Percentiles rank a stretch among this genome's conserved stretches.
Conservation (phyloP, 2,113 vertebrate species). For the Willisornis vidua region DNA sequence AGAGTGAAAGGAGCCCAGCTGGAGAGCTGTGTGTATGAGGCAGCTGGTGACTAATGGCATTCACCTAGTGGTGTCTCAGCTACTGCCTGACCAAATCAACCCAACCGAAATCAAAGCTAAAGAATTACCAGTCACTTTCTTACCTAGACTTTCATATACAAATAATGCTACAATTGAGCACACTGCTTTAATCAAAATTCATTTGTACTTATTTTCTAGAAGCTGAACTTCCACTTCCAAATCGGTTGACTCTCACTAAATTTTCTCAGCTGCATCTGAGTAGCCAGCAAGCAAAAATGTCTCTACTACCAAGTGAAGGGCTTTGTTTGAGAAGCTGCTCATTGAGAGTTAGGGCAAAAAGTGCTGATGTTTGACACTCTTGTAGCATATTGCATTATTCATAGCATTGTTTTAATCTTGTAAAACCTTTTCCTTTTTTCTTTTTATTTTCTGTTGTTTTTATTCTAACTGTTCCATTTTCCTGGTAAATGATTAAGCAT, state of each 20-base stretch:
- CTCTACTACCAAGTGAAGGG: neutral
- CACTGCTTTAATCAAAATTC: neutral
- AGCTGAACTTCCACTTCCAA: neutral
- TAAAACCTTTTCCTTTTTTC: neutral
- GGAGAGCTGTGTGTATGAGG: neutral
- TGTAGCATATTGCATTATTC: neutral
- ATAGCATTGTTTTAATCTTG: neutral
- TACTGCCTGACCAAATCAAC: neutral
- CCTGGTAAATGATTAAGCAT: conserved; percentile 52
- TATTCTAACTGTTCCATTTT: conserved; percentile 43
- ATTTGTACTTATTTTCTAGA: neutral
- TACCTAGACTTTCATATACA: neutral
- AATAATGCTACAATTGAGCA: neutral
- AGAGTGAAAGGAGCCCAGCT: neutral
- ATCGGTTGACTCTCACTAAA: neutral
- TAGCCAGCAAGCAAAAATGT: neutral
- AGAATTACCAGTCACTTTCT: neutral
- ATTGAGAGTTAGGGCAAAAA: neutral
- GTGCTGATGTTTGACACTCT: neutral
- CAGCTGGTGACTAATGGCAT: neutral
- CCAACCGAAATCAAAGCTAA: neutral
- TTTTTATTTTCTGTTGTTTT: neutral
- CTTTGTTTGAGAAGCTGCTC: neutral
- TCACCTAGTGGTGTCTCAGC: neutral
- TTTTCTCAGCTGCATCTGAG: neutral